These are phyloP conservation scores for Cephus rjabovi DNA, from an alignment of 2,888 invertebrate species.

Conservation along the genomic window DNA sequence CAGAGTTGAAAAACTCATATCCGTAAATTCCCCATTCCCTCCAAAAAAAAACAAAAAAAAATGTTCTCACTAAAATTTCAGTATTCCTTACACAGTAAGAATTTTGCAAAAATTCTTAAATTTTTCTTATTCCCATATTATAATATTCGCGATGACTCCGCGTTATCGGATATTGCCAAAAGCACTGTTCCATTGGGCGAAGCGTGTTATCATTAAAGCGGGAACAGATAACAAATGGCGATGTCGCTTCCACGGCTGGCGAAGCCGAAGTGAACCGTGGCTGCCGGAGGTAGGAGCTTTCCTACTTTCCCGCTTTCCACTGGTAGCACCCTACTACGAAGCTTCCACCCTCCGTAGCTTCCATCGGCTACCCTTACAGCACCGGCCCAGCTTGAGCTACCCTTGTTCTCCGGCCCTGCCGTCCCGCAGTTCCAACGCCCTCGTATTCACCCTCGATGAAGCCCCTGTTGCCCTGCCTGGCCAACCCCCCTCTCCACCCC, in stretches of 20 bases:
- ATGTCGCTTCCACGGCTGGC: slow-evolving; percentile 51
- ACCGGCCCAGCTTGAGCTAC: not conserved
- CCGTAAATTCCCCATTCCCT: not conserved
- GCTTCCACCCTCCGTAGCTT: slow-evolving; percentile 12
- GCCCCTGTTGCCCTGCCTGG: not conserved
- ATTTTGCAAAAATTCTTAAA: not conserved
- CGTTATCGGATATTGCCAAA: not conserved
- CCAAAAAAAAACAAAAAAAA: not conserved
- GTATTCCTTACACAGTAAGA: not conserved
- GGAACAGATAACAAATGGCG: slow-evolving; percentile 17
- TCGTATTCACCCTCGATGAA: not conserved
- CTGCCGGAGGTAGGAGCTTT: slow-evolving; percentile 47
- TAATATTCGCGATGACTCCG: not conserved
- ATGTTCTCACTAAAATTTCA: not conserved
- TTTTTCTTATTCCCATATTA: not conserved
- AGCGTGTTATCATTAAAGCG: not conserved
- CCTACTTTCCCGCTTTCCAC: slow-evolving; percentile 45
- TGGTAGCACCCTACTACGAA: slow-evolving; percentile 28
- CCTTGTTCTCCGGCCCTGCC: not conserved
- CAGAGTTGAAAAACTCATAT: not conserved
- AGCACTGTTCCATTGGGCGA: not conserved
- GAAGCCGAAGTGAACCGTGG: slow-evolving; percentile 58
- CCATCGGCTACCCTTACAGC: slow-evolving; percentile 5
- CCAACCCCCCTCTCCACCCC: not conserved
- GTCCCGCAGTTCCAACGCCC: not conserved